Evolutionary conservation across 2,797 vertebrate species (phyloP), one percentile per base, ranked within the genome.

Genomic region (Melanotaenia boesemani): DNA sequence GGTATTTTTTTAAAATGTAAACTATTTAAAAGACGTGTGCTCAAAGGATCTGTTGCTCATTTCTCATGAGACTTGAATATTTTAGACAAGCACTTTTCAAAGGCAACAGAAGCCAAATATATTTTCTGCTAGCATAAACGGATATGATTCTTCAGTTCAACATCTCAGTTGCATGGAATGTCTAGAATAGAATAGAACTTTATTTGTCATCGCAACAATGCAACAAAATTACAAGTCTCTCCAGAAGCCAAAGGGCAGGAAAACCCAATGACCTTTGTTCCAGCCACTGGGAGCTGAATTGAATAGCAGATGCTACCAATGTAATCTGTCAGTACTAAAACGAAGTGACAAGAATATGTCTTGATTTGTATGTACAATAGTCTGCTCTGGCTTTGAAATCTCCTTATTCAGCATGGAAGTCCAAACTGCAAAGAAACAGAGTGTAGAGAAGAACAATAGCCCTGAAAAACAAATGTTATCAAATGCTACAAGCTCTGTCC

Each of bases 381-480:
- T 63, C 39, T 24, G 9, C 20, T 39, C 26, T 26, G 37, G 65
- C 18, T 60, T 72, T 20, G 11, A 5, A 37, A 4, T 18, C 16
- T 67, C 48, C 64, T 71, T 28, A 60, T 13, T 73, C 48, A 36
- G 50, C 15, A 10, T 32, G 56, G 18, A 6, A 41, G 46, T 3
- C 8, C 32, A 50, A 56, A 36, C 39, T 15, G 39, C 13, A 41
- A 41, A 41, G 2, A 61, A 70, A 39, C 26, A 22, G 6, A 1
- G 1, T 18, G 9, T 32, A 3, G 16, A 18, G 3, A 57, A 57
- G 30, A 76, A 61, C 63, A 50, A 37, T n/a, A 22, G 56, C 26
- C 18, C 48, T 30, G 70, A 63, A 71, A 74, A 73, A 70, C 56
- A 66, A 63, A 71, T 2, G n/a, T 66, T 55, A 73, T 36, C 22